Evolutionary conservation across 1,140 invertebrate genomes (phyloP).

Genomic region (Papilio polytes): DNA sequence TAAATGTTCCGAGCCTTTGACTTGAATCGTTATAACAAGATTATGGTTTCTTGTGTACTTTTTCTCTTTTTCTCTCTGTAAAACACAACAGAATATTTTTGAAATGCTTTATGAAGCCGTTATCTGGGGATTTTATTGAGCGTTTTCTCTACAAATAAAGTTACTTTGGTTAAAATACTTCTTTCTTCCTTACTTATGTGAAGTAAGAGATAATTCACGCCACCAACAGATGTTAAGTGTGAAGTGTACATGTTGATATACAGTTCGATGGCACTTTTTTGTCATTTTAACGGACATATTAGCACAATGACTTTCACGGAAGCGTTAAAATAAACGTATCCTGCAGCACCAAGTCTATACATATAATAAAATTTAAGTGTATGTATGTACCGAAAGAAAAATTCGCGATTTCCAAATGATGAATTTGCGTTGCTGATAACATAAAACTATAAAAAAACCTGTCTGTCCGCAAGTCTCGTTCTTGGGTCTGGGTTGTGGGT

Average conservation of each 20-base stretch:
- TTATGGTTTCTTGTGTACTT: background rate
- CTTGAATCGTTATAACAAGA: background rate
- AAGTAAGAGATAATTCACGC: background rate
- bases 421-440: too few relatives aligned
- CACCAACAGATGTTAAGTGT: background rate
- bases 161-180: background rate
- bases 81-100: background rate
- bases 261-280: background rate
- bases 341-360: too few relatives aligned
- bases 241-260: background rate
- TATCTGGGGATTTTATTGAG: too few relatives aligned
- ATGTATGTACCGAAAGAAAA: too few relatives aligned
- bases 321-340: background rate
- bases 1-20: background rate
- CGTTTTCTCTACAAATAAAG: background rate
- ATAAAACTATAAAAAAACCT: too few relatives aligned
- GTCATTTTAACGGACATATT: background rate
- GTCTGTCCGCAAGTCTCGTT: too few relatives aligned
- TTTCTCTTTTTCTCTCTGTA: background rate
- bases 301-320: background rate
- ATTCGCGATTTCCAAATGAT: too few relatives aligned
- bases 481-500: too few relatives aligned
- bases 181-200: background rate
- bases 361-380: too few relatives aligned
- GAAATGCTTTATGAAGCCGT: too few relatives aligned